A percentile compares a stretch with the other conserved stretches of the same genome.
These are phyloP conservation scores for Oxyura jamaicensis DNA, from an alignment of 2,113 vertebrate species.

Conservation along the genomic window DNA sequence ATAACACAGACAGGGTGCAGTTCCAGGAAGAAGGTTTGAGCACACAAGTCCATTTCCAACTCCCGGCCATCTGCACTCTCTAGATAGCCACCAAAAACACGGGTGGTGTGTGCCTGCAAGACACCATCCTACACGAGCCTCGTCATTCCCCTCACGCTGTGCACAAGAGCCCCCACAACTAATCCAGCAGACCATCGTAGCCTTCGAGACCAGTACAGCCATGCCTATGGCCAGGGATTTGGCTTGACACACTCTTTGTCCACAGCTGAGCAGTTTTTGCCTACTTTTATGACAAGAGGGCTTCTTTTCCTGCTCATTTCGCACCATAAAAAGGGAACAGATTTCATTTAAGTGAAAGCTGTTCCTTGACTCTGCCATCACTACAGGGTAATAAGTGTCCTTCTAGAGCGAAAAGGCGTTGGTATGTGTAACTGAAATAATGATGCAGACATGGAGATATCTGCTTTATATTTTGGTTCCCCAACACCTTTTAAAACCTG, in stretches of 20 bases:
- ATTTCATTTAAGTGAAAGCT: slow-evolving; percentile 15
- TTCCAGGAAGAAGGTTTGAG: not conserved
- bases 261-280: not conserved
- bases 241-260: not conserved
- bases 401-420: not conserved
- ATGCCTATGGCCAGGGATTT: not conserved
- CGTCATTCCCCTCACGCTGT: accelerated
- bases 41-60: not conserved
- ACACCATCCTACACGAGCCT: not conserved
- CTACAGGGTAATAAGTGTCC: not conserved
- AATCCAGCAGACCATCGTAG: not conserved
- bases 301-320: not conserved
- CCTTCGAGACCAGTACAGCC: not conserved
- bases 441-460: not conserved
- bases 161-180: not conserved
- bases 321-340: not conserved
- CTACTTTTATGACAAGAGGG: not conserved
- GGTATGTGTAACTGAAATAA: not conserved
- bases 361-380: slow-evolving; percentile 13
- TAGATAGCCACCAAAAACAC: not conserved
- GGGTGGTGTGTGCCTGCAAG: not conserved
- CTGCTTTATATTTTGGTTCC: not conserved
- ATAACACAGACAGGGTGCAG: not conserved
- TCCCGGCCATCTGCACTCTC: not conserved
- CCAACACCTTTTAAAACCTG: not conserved